A percentile compares a stretch with the other conserved stretches of the same genome.
These are phyloP conservation scores for Oryzias melastigma DNA, from an alignment of 2,113 vertebrate genomes.

Conservation along the genomic window DNA sequence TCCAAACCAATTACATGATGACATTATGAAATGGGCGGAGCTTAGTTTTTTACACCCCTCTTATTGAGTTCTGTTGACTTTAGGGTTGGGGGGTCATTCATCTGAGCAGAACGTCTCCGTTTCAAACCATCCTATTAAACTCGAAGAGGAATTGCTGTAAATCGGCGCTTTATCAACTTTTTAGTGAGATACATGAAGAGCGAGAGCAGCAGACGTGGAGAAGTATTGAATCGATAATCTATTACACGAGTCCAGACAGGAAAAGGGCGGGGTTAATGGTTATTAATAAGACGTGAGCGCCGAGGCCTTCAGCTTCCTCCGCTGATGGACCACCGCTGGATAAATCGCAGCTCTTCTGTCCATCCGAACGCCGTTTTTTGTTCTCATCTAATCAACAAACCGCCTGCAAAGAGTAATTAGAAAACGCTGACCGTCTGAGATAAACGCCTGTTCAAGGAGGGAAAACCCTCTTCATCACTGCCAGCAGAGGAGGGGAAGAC, in stretches of 20 bases:
- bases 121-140: too few relatives aligned
- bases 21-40: too few relatives aligned
- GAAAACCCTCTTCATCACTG: slow-evolving; percentile 61
- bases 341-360: slow-evolving; percentile 12
- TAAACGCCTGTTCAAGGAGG: slow-evolving; percentile 36
- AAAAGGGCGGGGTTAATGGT: slow-evolving; percentile 4
- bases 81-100: too few relatives aligned
- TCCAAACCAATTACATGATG: too few relatives aligned
- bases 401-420: slow-evolving; percentile 44
- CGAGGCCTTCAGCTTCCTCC: neutral
- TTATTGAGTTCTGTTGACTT: too few relatives aligned
- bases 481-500: slow-evolving; percentile 37
- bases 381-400: slow-evolving; percentile 14
- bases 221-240: neutral
- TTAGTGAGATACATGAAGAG: neutral
- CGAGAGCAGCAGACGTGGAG: neutral
- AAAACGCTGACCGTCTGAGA: slow-evolving; percentile 31
- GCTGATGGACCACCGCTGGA: slow-evolving; percentile 16
- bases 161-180: neutral
- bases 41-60: too few relatives aligned
- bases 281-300: slow-evolving; percentile 12
- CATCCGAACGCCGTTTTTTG: neutral
- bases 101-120: too few relatives aligned
- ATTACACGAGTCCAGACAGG: slow-evolving; percentile 1
- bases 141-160: too few relatives aligned